Evolutionary conservation across 1,140 invertebrate genomes (phyloP), one percentile per base, ranked within the genome.

Genomic region (Anastrepha ludens): DNA sequence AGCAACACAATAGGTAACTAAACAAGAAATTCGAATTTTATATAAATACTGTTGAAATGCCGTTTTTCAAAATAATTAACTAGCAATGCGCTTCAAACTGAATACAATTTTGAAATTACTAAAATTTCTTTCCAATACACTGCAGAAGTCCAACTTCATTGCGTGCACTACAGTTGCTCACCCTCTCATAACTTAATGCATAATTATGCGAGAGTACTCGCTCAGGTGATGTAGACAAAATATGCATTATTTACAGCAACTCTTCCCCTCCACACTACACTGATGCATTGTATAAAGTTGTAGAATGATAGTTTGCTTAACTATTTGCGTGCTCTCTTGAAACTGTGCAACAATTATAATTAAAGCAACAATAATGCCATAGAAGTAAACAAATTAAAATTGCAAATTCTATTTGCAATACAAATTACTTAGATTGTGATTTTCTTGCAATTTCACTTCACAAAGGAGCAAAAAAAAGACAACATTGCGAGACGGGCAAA

Each of bases 381-480:
- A 0, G n/a, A 13, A 81, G 74, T 81, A 81, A 81, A 81, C 74
- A 81, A 81, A 81, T 81, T 81, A 81, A 55, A 81, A 81, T 81
- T 81, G 47, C 44, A 81, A 81, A 81, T 55, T 81, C 74, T 81
- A 81, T 55, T 55, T 81, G n/a, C 74, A n/a, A 50, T 81, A 81
- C 74, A 81, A 81, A 81, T 81, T 81, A 29, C 7, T 29, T 29
- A 29, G 29, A 29, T 29, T 17, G n/a, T 81, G 44, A 81, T 29
- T 81, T 81, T 81, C 50, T 50, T 20, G 74, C 74, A 81, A 67
- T 67, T 67, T 67, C 64, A 67, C 64, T 67, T 67, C 5, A 39
- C 29, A 29, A 29, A 29, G 29, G 29, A 29, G 29, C 29, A 29
- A 29, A 29, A 29, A 29, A 29, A 29, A 29, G 29, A 29, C 29